Base-by-base conservation (phyloP, 2,888 invertebrate genomes). In the Laothoe populi region DNA sequence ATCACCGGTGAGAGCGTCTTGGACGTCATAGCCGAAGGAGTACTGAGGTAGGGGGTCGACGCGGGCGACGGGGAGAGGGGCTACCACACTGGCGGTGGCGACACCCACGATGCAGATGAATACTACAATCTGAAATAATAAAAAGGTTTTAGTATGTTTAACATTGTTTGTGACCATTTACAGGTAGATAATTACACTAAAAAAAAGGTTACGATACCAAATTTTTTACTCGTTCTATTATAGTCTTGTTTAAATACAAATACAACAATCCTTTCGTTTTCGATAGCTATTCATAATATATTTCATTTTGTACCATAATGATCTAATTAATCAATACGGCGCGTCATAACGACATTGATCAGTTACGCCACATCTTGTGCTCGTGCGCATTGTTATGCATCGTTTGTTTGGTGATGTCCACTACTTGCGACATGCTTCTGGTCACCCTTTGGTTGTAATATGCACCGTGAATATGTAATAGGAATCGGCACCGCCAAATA, bases 1-100 rank as follows among this genome's bases (percentile, higher is more conserved):
- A 84, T 94, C 94, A 23, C 94, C 94, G 26, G 94, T 94, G 63
- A 94, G 85, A 2, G 92, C 81, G 72, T 94, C 94, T 69, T 94
- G 93, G 0, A 94, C 93, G 72, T 94, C 94, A 73, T 94, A 94
- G 3, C 93, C 93, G 81, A 88, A 94, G 4, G 93, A 92, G 81
- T 94, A 94, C 71, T 94, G 94, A 0, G 94, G 94, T 0, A 86
- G 62, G 8, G 90, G 88, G 71, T 92, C 92, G 1, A 84, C 70
- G n/a, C 85, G 82, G 0, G 87, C 86, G 0, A 84, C 61, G 0
- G 92, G 86, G 0, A 83, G 84, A 16, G 92, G 88, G 0, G 83
- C 89, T 45, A 89, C 68, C 44, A 91, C 74, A 71, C 91, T 87
- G 45, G 90, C 88, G 67, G 82, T 75, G 64, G 84, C 88, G 19